phyloP scores from a whole-genome alignment of 1,140 invertebrate genomes.

The Trinorchestia longiramus region DNA sequence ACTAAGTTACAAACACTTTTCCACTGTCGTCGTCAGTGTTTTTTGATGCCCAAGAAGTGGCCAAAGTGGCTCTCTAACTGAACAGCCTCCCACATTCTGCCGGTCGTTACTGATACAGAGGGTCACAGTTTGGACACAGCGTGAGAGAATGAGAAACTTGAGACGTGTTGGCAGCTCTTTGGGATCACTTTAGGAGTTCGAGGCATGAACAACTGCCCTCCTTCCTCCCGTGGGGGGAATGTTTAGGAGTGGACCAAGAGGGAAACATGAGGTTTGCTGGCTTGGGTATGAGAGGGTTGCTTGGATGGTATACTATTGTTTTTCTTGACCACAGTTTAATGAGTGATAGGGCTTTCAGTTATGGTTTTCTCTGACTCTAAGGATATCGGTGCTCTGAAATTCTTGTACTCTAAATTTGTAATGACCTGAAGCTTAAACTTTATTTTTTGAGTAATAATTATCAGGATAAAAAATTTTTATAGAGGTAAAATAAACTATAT shows the following conservation, averaged over 20 bases:
- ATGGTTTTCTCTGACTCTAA: not conserved
- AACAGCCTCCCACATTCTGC: not conserved
- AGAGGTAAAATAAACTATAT: too few relatives aligned
- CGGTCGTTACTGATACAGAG: constrained; percentile 33
- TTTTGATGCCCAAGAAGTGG: not conserved
- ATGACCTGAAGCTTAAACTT: too few relatives aligned
- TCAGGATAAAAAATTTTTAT: too few relatives aligned
- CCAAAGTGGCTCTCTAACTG: not conserved
- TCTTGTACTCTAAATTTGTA: too few relatives aligned
- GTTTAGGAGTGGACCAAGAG: not conserved
- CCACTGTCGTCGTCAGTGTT: not conserved
- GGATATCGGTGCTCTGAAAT: too few relatives aligned
- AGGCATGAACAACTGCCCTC: not conserved
- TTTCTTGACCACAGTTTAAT: not conserved
- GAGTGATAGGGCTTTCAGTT: not conserved
- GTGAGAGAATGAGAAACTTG: constrained; percentile 11
- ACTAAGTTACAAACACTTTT: not conserved
- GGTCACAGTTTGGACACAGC: constrained; percentile 17
- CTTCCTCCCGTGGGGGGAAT: not conserved
- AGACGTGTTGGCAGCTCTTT: not conserved
- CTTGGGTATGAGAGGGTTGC: not conserved
- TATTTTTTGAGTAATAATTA: too few relatives aligned
- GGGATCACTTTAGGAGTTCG: not conserved
- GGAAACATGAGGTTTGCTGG: not conserved
- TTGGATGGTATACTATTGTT: not conserved